Base-by-base conservation (phyloP, 2,797 vertebrate genomes). In the Telmatherina bonti region DNA sequence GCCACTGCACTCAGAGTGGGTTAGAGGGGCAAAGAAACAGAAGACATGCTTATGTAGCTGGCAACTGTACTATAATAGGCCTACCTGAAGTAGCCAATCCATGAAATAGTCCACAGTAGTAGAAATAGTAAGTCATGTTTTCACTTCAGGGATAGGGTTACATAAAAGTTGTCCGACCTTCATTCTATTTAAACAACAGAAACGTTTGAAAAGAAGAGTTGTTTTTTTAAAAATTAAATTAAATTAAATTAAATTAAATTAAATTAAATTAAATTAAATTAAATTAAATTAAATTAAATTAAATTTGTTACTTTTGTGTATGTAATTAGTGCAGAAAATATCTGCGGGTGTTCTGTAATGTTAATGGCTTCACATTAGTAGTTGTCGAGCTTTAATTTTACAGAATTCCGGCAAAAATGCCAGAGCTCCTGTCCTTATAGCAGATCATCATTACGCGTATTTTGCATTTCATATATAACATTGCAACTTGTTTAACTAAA, bases 1-100 rank as follows among this genome's bases (percentile, higher is more conserved):
- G 62, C 79, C 70, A 82, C 66, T 87, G 67, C 70, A 59, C 61
- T 53, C 54, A 58, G 71, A 79, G 62, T 80, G 38, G 74, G 81
- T 83, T 85, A 79, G 60, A 76, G n/a, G 57, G 27, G 45, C 61
- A 77, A 12, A 5, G 22, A 56, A 9, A 67, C 52, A 70, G 58
- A 30, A 5, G 63, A 72, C 61, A 54, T 49, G 67, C 22, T 52
- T 16, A 7, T n/a, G 10, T 57, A 12, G 26, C 45, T 30, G 8
- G 33, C 33, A 8, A 35, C 9, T 8, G 31, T 35, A 27, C 51
- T 31, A 56, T 1, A 57, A 8, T 31, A 31, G 3, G n/a, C n/a
- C n/a, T 31, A 61, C 24, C 27, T 3, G 15, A 13, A 33, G 24
- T 27, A 26, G 26, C 16, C 47, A 36, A 26, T n/a, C 47, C 51